Evolutionary conservation across 2,113 vertebrate genomes (phyloP).

Genomic region (Hipposideros armiger): DNA sequence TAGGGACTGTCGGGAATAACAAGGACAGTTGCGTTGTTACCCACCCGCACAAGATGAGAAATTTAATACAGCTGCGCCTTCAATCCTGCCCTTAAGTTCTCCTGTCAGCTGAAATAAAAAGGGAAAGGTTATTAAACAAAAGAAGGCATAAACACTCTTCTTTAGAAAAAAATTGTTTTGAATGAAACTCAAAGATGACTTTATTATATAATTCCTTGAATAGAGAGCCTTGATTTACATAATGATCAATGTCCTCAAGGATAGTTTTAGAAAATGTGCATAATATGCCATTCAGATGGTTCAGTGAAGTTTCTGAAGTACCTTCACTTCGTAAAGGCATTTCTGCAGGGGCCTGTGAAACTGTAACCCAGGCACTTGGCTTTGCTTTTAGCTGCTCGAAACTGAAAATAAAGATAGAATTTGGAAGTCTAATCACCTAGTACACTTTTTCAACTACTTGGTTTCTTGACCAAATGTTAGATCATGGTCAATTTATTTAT

Average conservation of each 20-base stretch:
- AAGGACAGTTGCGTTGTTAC: not conserved
- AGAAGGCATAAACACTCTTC: slow-evolving; percentile 2
- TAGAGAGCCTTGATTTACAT: not conserved
- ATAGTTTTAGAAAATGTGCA: not conserved
- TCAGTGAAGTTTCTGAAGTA: not conserved
- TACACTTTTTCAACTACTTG: not conserved
- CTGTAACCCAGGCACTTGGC: not conserved
- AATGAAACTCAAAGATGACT: not conserved
- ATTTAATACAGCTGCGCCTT: not conserved
- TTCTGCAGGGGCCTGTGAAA: not conserved
- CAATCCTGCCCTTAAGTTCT: not conserved
- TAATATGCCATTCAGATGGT: not conserved
- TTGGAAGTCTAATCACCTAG: not conserved
- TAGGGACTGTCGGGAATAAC: not conserved
- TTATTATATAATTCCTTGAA: not conserved
- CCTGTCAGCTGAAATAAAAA: not conserved
- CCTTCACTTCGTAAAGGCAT: not conserved
- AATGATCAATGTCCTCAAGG: not conserved
- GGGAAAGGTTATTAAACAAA: not conserved
- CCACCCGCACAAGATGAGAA: not conserved
- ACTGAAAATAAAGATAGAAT: not conserved
- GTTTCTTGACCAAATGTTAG: slow-evolving; percentile 2
- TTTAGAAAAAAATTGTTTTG: not conserved
- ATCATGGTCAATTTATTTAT: not conserved
- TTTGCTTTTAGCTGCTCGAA: not conserved